Base-by-base conservation (phyloP, 2,113 vertebrate genomes). In the Sakesphorus luctuosus region DNA sequence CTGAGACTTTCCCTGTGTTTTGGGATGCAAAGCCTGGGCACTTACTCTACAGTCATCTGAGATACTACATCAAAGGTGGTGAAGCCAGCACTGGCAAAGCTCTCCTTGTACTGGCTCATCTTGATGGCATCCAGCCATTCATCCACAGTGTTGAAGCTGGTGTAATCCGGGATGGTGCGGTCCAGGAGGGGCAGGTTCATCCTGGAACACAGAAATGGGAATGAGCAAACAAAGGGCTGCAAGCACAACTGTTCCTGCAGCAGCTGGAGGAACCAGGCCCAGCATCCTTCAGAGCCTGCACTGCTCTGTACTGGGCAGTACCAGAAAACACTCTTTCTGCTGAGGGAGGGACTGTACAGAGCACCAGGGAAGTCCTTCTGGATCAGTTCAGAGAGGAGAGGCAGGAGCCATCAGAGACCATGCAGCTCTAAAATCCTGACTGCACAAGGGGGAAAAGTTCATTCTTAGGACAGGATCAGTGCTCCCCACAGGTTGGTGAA, bases 81-180 rank as follows among this genome's bases (percentile, higher is more conserved):
- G 97, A 99, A 99, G 68, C 98, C 99, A 21, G 98, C 98, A 10
- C 81, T 99, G 98, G 98, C 97, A 67, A 99, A 99, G 97, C 98
- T 99, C 94, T 99, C 99, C 97, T 99, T 99, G 98, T 99, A 99
- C 96, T 99, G 99, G 83, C 99, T 98, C 99, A 99, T 99, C 97
- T 99, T 99, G 95, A 99, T 99, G 97, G 99, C 99, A 7, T 99
- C 99, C 95, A 99, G 98, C 99, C 99, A 99, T 84, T 99, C 99
- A 9, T 99, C 98, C 96, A 99, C 98, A 1, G 98, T 99, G 97
- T 97, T 99, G 97, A 99, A 99, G 84, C 99, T 99, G 96, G 98
- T 99, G 89, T 99, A 99, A 94, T 99, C 99, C 1, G 99, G 99
- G 90, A 99, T 97, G 35, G 98, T 99, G 93, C 99, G 99, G 94